These are phyloP conservation scores for Alouatta palliata DNA, from an alignment of 2,113 vertebrate species.

Conservation along the genomic window DNA sequence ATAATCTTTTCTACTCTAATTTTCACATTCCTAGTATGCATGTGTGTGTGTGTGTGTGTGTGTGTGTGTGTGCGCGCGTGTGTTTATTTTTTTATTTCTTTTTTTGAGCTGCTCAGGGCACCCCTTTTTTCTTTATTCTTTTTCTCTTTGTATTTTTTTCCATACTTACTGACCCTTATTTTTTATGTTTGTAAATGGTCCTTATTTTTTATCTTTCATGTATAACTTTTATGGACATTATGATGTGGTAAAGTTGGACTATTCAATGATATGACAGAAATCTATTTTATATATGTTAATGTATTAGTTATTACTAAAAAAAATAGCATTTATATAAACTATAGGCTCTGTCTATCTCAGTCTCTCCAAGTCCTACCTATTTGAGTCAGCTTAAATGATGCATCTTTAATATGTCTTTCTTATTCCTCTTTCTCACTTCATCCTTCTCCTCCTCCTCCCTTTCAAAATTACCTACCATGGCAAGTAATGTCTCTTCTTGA, in stretches of 20 bases:
- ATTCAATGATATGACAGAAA: background rate
- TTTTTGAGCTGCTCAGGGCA: background rate
- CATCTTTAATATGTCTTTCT: background rate
- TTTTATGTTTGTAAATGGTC: background rate
- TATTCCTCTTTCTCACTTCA: background rate
- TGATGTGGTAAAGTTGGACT: background rate
- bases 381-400: background rate
- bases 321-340: background rate
- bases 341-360: background rate
- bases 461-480: background rate
- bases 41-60: background rate
- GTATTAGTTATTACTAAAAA: background rate
- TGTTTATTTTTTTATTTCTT: background rate
- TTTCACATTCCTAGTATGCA: background rate
- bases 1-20: conserved; percentile 32
- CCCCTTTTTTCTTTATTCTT: background rate
- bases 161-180: background rate
- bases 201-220: background rate
- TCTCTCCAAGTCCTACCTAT: background rate
- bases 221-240: background rate
- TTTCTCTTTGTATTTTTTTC: conserved; percentile 21
- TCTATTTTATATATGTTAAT: background rate
- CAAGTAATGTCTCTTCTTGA: background rate
- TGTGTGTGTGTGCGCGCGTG: background rate
- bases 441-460: background rate